Percentiles rank a stretch among this genome's conserved stretches.
These are phyloP conservation scores for Congeria kusceri DNA, from an alignment of 2,888 invertebrate genomes.

Conservation along the genomic window DNA sequence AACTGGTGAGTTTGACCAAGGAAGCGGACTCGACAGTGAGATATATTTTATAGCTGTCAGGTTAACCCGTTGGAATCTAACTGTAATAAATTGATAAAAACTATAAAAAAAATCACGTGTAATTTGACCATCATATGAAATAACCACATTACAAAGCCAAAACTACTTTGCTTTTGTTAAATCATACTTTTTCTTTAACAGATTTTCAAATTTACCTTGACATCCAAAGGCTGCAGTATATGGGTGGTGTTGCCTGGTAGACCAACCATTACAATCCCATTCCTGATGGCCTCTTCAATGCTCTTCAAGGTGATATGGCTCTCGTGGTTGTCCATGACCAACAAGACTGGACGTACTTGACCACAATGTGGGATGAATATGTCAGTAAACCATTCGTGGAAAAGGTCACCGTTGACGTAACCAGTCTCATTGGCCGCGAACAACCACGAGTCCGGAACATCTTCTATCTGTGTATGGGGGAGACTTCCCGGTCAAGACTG, in stretches of 20 bases:
- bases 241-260: slow-evolving; percentile 32
- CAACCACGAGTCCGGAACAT: slow-evolving; percentile 29
- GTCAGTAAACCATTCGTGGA: slow-evolving; percentile 25
- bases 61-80: no score
- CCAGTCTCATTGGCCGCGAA: slow-evolving; percentile 20
- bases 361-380: slow-evolving; percentile 38
- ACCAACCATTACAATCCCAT: slow-evolving; percentile 16
- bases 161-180: no score
- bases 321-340: slow-evolving; percentile 32
- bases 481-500: slow-evolving; percentile 3
- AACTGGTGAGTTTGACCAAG: no score
- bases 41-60: no score
- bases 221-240: slow-evolving; percentile 33
- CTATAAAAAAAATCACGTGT: no score
- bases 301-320: slow-evolving; percentile 10
- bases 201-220: slow-evolving; percentile 5
- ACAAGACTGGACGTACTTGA: slow-evolving; percentile 26
- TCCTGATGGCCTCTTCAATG: slow-evolving; percentile 14
- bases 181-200: no score
- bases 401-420: slow-evolving; percentile 30
- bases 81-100: no score
- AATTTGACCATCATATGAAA: no score
- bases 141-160: no score
- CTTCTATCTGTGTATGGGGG: slow-evolving; percentile 22
- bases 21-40: no score